Conservation (phyloP, 2,113 vertebrate species). For the Lampris incognitus region DNA sequence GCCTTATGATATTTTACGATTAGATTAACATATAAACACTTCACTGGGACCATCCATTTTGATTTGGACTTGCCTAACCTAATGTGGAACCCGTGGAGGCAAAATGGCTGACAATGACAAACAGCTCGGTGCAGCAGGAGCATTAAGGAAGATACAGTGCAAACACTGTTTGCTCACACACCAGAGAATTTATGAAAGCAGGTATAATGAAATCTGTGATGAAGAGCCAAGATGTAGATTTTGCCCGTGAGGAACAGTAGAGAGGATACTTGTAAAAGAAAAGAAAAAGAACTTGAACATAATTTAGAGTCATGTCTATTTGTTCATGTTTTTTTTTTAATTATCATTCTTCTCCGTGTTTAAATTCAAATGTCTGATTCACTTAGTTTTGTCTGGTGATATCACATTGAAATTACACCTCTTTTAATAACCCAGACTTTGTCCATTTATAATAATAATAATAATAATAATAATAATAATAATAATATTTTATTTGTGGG, state of each 20-base stretch:
- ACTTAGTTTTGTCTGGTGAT: slow-evolving; percentile 23
- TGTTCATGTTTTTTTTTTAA: slow-evolving; percentile 37
- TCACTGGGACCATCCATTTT: slow-evolving; percentile 75
- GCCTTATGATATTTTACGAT: slow-evolving; percentile 61
- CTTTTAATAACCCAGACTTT: slow-evolving; percentile 48
- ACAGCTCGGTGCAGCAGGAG: slow-evolving; percentile 61
- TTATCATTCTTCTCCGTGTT: slow-evolving; percentile 15
- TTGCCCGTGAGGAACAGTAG: slow-evolving; percentile 38
- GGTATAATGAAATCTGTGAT: slow-evolving; percentile 66
- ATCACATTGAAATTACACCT: slow-evolving; percentile 50
- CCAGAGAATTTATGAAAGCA: slow-evolving; percentile 48
- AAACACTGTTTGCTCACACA: slow-evolving; percentile 51
- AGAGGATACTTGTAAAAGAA: slow-evolving; percentile 21
- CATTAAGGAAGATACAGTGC: slow-evolving; percentile 65
- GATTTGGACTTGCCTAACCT: slow-evolving; percentile 76
- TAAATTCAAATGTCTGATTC: slow-evolving; percentile 38
- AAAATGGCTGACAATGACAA: slow-evolving; percentile 80
- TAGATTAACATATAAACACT: slow-evolving; percentile 67
- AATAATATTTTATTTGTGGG: no score
- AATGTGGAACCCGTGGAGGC: slow-evolving; percentile 70
- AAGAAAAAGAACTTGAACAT: slow-evolving; percentile 47
- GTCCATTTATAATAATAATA: not conserved
- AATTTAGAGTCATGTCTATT: slow-evolving; percentile 68
- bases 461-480: no score
- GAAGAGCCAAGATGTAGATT: slow-evolving; percentile 60